These are phyloP conservation scores for Heliconius congener DNA, from an alignment of 1,140 invertebrate species.

Conservation along the genomic window DNA sequence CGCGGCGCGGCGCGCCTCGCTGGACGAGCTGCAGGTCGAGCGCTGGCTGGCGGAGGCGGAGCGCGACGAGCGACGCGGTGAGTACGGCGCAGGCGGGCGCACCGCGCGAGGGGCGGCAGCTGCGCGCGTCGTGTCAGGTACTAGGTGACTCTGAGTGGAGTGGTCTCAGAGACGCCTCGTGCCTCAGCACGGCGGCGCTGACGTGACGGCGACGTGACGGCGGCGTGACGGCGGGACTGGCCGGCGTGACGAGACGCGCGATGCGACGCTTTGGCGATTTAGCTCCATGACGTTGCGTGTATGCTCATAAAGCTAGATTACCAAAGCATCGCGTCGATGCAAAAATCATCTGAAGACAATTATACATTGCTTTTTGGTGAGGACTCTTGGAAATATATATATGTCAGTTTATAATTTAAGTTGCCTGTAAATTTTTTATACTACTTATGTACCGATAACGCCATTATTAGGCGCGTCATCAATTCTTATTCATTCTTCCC, in stretches of 20 bases:
- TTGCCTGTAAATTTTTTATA: no score
- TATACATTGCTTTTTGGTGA: not conserved
- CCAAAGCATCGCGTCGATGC: conserved; percentile 88
- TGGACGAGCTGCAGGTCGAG: conserved; percentile 88
- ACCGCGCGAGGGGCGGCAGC: not conserved
- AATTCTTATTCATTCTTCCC: no score
- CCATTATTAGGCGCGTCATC: no score
- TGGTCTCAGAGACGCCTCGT: conserved; percentile 76
- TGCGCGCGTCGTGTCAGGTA: conserved; percentile 84
- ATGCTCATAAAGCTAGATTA: conserved; percentile 96
- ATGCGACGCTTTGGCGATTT: conserved; percentile 94
- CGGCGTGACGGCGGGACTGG: not conserved
- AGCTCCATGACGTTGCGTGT: conserved; percentile 92
- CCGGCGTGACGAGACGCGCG: conserved; percentile 40
- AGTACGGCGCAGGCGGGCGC: not conserved
- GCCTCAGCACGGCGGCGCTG: conserved; percentile 49
- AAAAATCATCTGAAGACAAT: conserved; percentile 13
- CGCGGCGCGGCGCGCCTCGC: conserved; percentile 84
- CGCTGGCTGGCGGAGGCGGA: conserved; percentile 84
- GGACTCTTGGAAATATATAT: not conserved
- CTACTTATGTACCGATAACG: no score
- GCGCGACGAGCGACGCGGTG: not conserved
- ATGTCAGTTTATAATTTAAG: no score
- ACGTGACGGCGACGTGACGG: not conserved
- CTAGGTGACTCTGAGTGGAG: conserved; percentile 90